Evolutionary conservation across 2,797 vertebrate genomes (phyloP).

Genomic region (Myotis vivesi): DNA sequence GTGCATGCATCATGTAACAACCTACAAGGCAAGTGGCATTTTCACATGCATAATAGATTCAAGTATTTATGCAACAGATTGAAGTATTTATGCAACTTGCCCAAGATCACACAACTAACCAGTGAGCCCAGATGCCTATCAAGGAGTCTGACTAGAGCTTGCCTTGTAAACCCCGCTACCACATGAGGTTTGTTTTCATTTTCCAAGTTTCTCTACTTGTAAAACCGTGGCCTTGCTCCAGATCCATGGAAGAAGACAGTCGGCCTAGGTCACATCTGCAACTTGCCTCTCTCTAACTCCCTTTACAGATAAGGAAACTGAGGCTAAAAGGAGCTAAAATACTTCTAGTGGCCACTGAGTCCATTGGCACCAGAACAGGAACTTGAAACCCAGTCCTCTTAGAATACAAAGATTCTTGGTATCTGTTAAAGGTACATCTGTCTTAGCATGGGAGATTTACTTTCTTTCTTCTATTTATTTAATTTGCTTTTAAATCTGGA

Average conservation of each 20-base stretch:
- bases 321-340: not conserved
- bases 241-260: not conserved
- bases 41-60: not conserved
- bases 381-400: not conserved
- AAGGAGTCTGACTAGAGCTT: not conserved
- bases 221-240: not conserved
- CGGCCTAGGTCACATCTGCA: not conserved
- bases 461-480: constrained; percentile 8
- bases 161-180: not conserved
- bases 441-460: not conserved
- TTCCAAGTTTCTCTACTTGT: not conserved
- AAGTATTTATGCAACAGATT: not conserved
- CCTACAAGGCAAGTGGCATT: not conserved
- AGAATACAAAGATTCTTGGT: not conserved
- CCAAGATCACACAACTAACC: not conserved
- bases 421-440: not conserved
- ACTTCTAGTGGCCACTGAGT: not conserved
- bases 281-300: not conserved
- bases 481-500: not conserved
- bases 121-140: not conserved
- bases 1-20: not conserved
- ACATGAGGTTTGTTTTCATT: not conserved
- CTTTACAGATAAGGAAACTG: not conserved
- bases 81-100: not conserved
- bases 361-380: not conserved